A percentile compares a stretch with the other conserved stretches of the same genome.
Conservation (phyloP, 2,888 invertebrate species). For the Prenolepis imparis region DNA sequence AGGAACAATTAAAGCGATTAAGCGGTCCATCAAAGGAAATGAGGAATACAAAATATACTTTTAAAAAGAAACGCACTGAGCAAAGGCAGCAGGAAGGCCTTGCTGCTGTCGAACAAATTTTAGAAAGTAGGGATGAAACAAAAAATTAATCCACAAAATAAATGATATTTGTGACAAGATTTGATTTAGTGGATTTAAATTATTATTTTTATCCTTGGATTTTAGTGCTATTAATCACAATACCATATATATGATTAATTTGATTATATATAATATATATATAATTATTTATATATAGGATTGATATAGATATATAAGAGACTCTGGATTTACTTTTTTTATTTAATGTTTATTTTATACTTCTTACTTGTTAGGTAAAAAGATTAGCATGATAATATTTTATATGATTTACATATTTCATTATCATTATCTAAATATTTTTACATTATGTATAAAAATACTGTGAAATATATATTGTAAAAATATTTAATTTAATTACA, state of each 20-base stretch:
- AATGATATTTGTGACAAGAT: conserved; percentile 44
- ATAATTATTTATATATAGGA: background rate
- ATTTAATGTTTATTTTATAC: background rate
- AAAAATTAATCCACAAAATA: background rate
- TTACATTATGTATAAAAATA: conserved; percentile 16
- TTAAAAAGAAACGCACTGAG: conserved; percentile 87
- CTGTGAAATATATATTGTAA: background rate
- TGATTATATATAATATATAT: background rate
- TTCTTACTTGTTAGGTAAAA: background rate
- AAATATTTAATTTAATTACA: conserved; percentile 12
- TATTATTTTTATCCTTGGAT: background rate
- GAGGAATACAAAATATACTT: conserved; percentile 84
- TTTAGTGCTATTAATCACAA: background rate
- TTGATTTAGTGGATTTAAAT: conserved; percentile 9
- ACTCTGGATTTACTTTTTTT: background rate
- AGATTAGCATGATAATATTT: conserved; percentile 4
- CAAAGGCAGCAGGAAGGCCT: conserved; percentile 86
- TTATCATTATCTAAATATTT: background rate
- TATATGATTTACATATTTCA: background rate
- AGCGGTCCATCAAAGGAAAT: conserved; percentile 67
- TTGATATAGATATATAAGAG: background rate
- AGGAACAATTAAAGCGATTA: conserved; percentile 84
- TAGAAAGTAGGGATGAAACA: conserved; percentile 67
- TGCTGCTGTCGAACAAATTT: conserved; percentile 75
- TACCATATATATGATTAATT: background rate